Conservation (phyloP, 2,797 vertebrate species). For the Taenioides sp. region DNA sequence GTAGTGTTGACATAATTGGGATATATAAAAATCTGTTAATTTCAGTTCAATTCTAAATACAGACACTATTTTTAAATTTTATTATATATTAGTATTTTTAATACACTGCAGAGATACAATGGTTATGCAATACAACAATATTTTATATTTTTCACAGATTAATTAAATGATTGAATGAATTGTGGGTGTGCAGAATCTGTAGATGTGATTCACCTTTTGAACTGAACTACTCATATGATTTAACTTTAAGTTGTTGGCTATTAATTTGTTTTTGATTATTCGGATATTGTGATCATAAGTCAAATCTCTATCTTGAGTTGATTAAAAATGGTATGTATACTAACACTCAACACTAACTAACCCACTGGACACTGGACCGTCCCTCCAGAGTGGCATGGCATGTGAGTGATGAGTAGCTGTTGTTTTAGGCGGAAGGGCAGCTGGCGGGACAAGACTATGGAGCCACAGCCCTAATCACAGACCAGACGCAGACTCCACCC, state of each 20-base stretch:
- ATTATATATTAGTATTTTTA: background rate
- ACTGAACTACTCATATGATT: background rate
- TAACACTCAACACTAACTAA: background rate
- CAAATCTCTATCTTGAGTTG: background rate
- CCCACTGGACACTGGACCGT: slow-evolving; percentile 33
- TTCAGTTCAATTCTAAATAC: background rate
- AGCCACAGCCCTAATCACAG: slow-evolving; percentile 60
- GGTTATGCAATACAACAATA: background rate
- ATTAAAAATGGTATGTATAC: background rate
- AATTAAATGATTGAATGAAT: background rate
- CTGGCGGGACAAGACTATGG: slow-evolving; percentile 61
- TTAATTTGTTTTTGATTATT: background rate
- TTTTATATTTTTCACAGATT: background rate
- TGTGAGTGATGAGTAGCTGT: slow-evolving; percentile 56
- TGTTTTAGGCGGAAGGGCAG: slow-evolving; percentile 70
- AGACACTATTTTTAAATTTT: background rate
- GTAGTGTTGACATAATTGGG: background rate
- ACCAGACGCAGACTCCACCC: slow-evolving; percentile 35
- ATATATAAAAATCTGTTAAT: background rate
- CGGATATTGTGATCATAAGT: background rate
- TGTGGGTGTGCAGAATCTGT: background rate
- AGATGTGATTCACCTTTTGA: background rate
- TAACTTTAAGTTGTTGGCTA: background rate
- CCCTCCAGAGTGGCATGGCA: slow-evolving; percentile 2
- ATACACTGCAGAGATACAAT: background rate